A percentile compares a stretch with the other conserved stretches of the same genome.
phyloP scores from a whole-genome alignment of 2,888 invertebrate genomes.

The Dolomedes plantarius region DNA sequence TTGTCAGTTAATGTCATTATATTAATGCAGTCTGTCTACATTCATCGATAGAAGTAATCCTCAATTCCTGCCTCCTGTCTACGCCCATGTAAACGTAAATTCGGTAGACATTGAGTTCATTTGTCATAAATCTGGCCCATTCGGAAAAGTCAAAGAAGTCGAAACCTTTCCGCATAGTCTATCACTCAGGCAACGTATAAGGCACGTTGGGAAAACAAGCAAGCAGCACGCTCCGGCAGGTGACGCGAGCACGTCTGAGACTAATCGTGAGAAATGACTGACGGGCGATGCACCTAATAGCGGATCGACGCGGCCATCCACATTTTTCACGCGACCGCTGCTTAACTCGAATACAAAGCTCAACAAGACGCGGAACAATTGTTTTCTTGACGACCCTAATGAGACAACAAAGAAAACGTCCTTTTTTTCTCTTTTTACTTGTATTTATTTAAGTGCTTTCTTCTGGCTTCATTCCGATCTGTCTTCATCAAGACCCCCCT shows the following conservation, averaged over 20 bases:
- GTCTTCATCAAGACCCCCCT: constrained; percentile 39
- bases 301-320: constrained; percentile 39
- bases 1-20: too few relatives aligned
- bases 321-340: constrained; percentile 54
- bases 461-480: constrained; percentile 58
- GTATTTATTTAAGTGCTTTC: constrained; percentile 51
- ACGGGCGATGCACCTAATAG: constrained; percentile 11
- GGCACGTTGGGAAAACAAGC: neutral
- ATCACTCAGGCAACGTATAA: neutral
- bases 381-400: constrained; percentile 45
- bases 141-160: too few relatives aligned
- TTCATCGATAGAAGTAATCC: too few relatives aligned
- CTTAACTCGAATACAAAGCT: constrained; percentile 47
- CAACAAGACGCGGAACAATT: constrained; percentile 50
- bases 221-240: neutral
- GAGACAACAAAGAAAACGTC: constrained; percentile 37
- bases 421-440: constrained; percentile 11
- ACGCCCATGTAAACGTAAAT: too few relatives aligned
- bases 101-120: too few relatives aligned
- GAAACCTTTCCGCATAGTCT: neutral
- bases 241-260: neutral
- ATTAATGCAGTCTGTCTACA: too few relatives aligned
- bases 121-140: too few relatives aligned
- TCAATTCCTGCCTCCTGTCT: too few relatives aligned
- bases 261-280: constrained; percentile 3